These are phyloP conservation scores for Ciconia boyciana DNA, from an alignment of 2,113 vertebrate species.

Conservation along the genomic window DNA sequence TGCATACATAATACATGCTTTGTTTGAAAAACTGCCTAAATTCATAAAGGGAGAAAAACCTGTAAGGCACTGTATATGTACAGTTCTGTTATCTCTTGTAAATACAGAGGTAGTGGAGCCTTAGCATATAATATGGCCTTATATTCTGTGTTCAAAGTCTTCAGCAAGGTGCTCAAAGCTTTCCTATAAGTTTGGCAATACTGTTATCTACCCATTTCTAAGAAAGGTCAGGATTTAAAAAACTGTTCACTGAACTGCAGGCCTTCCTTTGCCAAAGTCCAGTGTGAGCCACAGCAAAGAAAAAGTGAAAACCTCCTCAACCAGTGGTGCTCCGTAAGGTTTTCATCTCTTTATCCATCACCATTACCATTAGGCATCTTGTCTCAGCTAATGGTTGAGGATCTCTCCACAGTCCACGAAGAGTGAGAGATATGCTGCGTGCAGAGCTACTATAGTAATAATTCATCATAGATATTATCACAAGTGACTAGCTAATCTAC, in stretches of 20 bases:
- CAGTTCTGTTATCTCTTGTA: neutral
- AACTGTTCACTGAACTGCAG: neutral
- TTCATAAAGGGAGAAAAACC: conserved; percentile 25
- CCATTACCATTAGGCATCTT: neutral
- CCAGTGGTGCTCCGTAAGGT: neutral
- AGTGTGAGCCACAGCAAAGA: neutral
- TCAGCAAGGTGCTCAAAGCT: neutral
- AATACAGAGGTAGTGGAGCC: neutral
- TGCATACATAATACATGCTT: conserved; percentile 57
- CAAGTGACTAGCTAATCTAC: neutral
- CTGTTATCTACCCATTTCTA: neutral
- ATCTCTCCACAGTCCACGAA: neutral
- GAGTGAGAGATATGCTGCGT: neutral
- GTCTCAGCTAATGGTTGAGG: neutral
- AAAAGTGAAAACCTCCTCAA: neutral
- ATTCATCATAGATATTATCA: neutral
- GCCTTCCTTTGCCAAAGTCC: neutral
- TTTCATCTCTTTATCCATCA: neutral
- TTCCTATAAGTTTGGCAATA: neutral
- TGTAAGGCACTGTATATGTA: neutral
- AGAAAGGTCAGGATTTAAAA: neutral
- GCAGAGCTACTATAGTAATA: neutral
- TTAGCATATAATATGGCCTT: neutral
- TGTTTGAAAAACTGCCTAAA: conserved; percentile 42
- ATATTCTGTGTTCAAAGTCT: neutral